Evolutionary conservation across 1,140 invertebrate genomes (phyloP), one percentile per base, ranked within the genome.

Genomic region (Matsumurasca onukii): DNA sequence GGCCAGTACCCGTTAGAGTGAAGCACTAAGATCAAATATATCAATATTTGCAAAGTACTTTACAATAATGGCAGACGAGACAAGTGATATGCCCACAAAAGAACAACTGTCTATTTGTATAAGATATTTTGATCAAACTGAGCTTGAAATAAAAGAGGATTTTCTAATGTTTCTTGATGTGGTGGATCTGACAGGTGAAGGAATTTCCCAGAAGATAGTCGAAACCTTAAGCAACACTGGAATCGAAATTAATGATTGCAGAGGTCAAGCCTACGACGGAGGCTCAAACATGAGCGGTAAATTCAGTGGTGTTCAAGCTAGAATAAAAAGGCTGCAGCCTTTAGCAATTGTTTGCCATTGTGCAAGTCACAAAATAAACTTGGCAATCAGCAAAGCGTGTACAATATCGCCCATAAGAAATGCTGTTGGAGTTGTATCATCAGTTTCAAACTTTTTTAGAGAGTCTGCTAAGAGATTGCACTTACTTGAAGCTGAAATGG

Each of bases 241-340:
- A 29, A 27, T 74, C 31, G 31, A 72, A 29, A 9, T 75, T 22
- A 13, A 34, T n/a, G 45, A 75, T 30, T 73, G 68, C 51, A 25
- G 73, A 29, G 71, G 66, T 12, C 75, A 75, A 67, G 69, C 66
- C 0, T 76, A 71, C 64, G 74, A 75, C 29, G 72, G 72, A 45
- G 68, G 69, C 1, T 24, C 34, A 0, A 76, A 74, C 59, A 76
- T 76, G 73, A 51, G 51, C 34, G 71, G 70, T 15, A 65, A 52
- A 31, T 68, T 70, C 27, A 69, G 67, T 66, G 72, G 71, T 20
- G 67, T 72, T 27, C 71, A 72, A 52, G 65, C 57, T 20, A 69
- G 61, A 66, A 72, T 71, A 66, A 63, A 45, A 27, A 64, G 67
- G 61, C 73, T 52, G 34, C 72, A 75, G 61, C 9, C 59, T 65